Percentiles rank a stretch among this genome's conserved stretches.
Conservation (phyloP, 2,113 vertebrate genomes). For the Eubucco bourcierii region DNA sequence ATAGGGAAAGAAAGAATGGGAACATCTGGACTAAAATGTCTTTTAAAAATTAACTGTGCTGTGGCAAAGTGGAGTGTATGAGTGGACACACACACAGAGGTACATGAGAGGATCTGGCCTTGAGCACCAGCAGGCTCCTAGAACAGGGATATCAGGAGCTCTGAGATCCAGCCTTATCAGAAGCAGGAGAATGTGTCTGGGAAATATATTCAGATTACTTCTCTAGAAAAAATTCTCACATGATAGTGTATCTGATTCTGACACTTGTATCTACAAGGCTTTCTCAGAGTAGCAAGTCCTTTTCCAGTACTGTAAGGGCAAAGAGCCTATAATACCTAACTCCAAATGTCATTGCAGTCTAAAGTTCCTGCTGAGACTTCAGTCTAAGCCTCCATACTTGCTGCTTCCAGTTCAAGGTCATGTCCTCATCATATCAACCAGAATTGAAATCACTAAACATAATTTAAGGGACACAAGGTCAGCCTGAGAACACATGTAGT, state of each 20-base stretch:
- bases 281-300: not conserved
- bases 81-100: not conserved
- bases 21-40: slow-evolving; percentile 21
- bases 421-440: not conserved
- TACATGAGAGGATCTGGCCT: not conserved
- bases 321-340: not conserved
- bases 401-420: not conserved
- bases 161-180: not conserved
- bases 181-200: not conserved
- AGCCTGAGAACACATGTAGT: not conserved
- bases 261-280: not conserved
- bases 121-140: not conserved
- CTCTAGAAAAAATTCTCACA: not conserved
- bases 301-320: not conserved
- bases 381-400: not conserved
- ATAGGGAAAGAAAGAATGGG: not conserved
- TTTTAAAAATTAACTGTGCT: slow-evolving; percentile 4
- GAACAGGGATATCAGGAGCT: not conserved
- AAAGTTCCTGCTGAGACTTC: not conserved
- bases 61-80: not conserved
- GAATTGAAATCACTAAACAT: not conserved
- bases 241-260: not conserved
- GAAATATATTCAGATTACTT: not conserved
- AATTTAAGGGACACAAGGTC: not conserved
- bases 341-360: not conserved